Conservation (phyloP, 1,140 invertebrate species). For the Drosophila bocki region DNA sequence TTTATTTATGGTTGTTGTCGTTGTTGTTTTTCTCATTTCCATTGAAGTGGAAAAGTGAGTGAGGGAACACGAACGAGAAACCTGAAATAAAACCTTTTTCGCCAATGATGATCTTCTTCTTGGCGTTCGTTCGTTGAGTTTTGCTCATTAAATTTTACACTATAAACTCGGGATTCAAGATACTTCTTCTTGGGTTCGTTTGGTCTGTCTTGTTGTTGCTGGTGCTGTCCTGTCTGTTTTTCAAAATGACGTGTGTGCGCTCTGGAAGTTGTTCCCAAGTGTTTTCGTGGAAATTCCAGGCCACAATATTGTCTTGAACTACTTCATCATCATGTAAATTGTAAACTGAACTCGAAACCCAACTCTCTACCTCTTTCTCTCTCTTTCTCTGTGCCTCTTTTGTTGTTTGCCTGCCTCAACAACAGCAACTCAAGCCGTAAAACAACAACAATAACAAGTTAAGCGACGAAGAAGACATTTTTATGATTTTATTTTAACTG, state of each 20-base stretch:
- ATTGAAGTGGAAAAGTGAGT: conserved; percentile 61
- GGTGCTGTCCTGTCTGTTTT: conserved; percentile 6
- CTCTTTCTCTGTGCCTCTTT: conserved; percentile 11
- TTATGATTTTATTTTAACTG: conserved; percentile 81
- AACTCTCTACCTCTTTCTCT: conserved; percentile 25
- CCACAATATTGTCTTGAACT: conserved; percentile 52
- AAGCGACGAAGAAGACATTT: conserved; percentile 54
- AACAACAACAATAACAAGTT: conserved; percentile 36
- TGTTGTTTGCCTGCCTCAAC: conserved; percentile 54
- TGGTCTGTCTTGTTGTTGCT: neutral
- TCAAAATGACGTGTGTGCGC: conserved; percentile 27
- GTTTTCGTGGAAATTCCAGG: conserved; percentile 44
- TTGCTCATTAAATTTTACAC: conserved; percentile 36
- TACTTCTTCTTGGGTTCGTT: neutral
- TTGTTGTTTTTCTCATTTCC: conserved; percentile 53
- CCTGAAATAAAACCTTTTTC: conserved; percentile 37
- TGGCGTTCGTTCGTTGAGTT: conserved; percentile 11
- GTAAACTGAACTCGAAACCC: conserved; percentile 42
- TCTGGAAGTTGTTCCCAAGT: conserved; percentile 50
- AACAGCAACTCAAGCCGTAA: conserved; percentile 12
- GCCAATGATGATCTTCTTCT: conserved; percentile 25
- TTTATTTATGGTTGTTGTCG: conserved; percentile 24
- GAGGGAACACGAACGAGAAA: conserved; percentile 26
- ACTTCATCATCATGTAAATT: conserved; percentile 59
- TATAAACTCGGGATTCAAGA: conserved; percentile 14